Conservation (phyloP, 2,113 vertebrate species). For the Mola mola region DNA sequence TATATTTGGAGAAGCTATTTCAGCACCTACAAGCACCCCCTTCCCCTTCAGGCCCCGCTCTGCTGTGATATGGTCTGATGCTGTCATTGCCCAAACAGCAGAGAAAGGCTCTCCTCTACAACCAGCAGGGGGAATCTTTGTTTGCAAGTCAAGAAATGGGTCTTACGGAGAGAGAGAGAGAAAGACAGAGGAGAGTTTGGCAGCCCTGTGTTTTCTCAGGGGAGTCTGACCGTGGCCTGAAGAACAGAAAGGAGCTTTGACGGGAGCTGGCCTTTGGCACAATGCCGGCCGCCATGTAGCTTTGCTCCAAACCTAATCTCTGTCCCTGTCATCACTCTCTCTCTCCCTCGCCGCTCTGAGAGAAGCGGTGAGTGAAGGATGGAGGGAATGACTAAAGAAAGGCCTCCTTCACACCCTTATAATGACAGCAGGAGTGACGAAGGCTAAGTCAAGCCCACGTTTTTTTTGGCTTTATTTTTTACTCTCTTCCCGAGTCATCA, state of each 20-base stretch:
- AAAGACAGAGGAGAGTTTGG: background rate
- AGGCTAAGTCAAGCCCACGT: slow-evolving; percentile 64
- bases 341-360: slow-evolving; percentile 49
- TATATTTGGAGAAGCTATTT: too few relatives aligned
- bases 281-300: slow-evolving; percentile 37
- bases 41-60: background rate
- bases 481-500: slow-evolving; percentile 53
- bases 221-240: slow-evolving; percentile 11
- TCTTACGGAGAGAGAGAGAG: background rate
- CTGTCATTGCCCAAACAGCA: slow-evolving; percentile 1
- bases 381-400: slow-evolving; percentile 78
- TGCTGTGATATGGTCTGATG: background rate
- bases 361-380: slow-evolving; percentile 51
- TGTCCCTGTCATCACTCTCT: slow-evolving; percentile 37
- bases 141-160: background rate
- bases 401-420: slow-evolving; percentile 68
- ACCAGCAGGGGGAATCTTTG: background rate
- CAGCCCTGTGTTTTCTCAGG: slow-evolving; percentile 20
- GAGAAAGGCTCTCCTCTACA: background rate
- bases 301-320: slow-evolving; percentile 48
- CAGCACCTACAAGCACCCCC: background rate
- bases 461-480: too few relatives aligned
- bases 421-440: slow-evolving; percentile 52
- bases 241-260: slow-evolving; percentile 43
- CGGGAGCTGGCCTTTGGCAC: slow-evolving; percentile 42